Conservation (phyloP, 2,113 vertebrate genomes). For the Dendrocopos noguchii region DNA sequence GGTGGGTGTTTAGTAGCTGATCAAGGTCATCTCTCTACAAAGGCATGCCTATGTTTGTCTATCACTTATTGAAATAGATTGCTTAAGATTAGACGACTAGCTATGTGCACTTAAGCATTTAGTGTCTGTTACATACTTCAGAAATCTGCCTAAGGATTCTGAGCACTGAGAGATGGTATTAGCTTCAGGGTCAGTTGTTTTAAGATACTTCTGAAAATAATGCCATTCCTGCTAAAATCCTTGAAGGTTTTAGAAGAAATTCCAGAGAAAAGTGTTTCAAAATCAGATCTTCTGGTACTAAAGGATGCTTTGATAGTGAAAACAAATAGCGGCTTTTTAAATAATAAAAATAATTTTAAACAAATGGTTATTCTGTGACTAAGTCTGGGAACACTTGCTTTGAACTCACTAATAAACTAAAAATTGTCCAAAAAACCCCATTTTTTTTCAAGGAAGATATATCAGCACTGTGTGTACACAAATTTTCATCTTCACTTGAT, state of each 20-base stretch:
- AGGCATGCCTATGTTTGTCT: neutral
- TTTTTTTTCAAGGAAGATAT: no score
- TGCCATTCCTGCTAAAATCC: neutral
- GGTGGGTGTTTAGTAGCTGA: rapidly evolving
- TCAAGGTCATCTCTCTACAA: no score
- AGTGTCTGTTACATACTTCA: rapidly evolving
- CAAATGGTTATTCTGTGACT: neutral
- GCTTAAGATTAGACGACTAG: neutral
- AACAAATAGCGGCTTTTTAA: neutral
- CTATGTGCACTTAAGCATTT: neutral
- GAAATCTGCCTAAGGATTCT: neutral
- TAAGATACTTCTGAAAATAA: neutral
- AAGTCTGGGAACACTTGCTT: neutral
- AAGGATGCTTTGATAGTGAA: neutral
- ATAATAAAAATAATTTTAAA: neutral
- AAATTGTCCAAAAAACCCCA: neutral
- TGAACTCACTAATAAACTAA: neutral
- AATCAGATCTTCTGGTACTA: neutral
- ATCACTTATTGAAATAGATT: neutral
- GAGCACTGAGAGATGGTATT: neutral
- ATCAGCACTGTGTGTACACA: neutral
- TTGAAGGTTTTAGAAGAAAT: neutral
- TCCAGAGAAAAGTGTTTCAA: neutral
- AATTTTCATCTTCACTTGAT: neutral
- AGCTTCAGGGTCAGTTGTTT: neutral